Percentiles rank a stretch among this genome's conserved stretches.
Evolutionary conservation across 2,113 vertebrate genomes (phyloP).

Genomic region (Prunella fulvescens): DNA sequence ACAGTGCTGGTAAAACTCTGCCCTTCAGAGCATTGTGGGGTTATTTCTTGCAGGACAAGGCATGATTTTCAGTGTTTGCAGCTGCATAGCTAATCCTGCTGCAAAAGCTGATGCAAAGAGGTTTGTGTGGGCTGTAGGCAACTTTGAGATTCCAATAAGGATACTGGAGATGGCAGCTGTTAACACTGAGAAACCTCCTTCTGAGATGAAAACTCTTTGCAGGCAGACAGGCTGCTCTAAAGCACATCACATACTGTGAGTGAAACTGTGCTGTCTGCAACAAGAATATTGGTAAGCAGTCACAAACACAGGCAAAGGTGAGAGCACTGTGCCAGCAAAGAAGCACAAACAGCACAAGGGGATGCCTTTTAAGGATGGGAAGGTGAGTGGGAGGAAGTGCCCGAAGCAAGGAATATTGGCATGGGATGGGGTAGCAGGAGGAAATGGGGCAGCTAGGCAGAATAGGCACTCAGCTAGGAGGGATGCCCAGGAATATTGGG

Average conservation of each 20-base stretch:
- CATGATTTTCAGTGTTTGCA: background rate
- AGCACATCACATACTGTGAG: background rate
- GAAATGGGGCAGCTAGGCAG: background rate
- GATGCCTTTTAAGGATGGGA: background rate
- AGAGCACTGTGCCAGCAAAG: background rate
- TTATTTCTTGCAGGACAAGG: background rate
- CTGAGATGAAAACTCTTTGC: background rate
- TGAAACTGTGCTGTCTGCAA: background rate
- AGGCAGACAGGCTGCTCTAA: background rate
- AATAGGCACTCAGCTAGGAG: background rate
- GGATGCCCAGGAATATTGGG: background rate
- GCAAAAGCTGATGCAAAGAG: background rate
- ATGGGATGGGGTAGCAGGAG: background rate
- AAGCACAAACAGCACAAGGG: background rate
- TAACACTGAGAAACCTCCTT: background rate
- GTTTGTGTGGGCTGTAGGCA: background rate
- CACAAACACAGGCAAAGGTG: background rate
- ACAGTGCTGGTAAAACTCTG: background rate
- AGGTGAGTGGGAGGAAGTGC: background rate
- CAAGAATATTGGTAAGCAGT: background rate
- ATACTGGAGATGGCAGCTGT: background rate
- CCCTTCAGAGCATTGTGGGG: background rate
- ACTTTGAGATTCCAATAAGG: background rate
- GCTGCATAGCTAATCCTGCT: background rate
- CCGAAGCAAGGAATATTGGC: rapidly evolving